These are phyloP conservation scores for Zalophus californianus DNA, from an alignment of 2,797 vertebrate genomes.

Conservation along the genomic window DNA sequence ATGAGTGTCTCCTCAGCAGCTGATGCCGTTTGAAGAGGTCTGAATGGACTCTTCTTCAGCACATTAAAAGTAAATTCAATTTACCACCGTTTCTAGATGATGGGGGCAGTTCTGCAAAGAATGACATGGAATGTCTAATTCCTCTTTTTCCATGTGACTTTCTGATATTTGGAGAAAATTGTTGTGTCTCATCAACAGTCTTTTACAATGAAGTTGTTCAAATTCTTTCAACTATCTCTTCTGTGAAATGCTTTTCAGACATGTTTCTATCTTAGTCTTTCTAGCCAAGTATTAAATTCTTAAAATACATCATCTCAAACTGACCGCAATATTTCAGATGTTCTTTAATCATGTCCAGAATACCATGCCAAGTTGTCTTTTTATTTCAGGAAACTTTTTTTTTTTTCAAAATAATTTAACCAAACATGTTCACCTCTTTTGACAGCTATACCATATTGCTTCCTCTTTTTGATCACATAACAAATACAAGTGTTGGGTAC, in stretches of 20 bases:
- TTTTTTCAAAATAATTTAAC: neutral
- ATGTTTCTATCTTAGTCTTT: neutral
- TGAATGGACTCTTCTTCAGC: neutral
- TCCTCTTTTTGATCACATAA: neutral
- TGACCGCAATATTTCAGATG: neutral
- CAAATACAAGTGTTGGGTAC: neutral
- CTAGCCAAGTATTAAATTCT: neutral
- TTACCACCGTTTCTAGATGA: neutral
- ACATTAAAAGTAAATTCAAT: conserved; percentile 4
- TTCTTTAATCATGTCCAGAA: neutral
- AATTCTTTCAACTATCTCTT: neutral
- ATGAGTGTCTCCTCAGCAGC: neutral
- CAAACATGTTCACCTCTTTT: neutral
- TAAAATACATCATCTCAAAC: neutral
- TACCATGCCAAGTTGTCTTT: neutral
- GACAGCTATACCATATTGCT: neutral
- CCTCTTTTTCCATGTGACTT: neutral
- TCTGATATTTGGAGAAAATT: neutral
- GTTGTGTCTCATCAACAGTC: neutral
- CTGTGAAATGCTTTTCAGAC: neutral
- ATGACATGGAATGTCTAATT: neutral
- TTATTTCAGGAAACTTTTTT: neutral
- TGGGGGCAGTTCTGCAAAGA: neutral
- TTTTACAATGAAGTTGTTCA: neutral
- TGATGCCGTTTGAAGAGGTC: neutral